phyloP scores from a whole-genome alignment of 1,140 invertebrate species.

The Helicoverpa zea region DNA sequence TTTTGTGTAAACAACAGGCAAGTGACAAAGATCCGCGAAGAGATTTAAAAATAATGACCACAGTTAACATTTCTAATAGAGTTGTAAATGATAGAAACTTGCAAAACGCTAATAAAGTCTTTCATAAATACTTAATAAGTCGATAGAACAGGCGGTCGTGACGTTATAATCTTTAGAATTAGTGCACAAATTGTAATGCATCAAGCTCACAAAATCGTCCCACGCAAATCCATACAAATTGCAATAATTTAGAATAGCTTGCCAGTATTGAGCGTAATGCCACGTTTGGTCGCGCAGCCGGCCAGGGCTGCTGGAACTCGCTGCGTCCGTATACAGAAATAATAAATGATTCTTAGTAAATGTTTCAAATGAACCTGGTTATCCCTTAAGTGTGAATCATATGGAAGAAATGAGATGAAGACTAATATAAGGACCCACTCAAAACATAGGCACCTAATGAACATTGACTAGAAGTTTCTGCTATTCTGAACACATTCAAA shows the following conservation, averaged over 20 bases:
- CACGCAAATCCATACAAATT: conserved; percentile 51
- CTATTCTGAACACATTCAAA: neutral
- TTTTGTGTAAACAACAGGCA: conserved; percentile 8
- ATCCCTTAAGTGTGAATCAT: no score
- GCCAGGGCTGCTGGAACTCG: neutral
- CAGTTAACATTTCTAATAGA: neutral
- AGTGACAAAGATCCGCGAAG: neutral
- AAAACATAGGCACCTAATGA: no score
- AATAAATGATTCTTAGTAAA: no score
- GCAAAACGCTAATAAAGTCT: conserved; percentile 31
- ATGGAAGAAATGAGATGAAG: no score
- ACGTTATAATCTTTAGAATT: conserved; percentile 50
- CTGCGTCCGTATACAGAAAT: no score
- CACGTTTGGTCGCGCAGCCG: conserved; percentile 16
- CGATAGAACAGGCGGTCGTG: conserved; percentile 26
- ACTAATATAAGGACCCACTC: no score
- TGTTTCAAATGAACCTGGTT: no score
- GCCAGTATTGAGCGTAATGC: conserved; percentile 47
- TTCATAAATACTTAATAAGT: conserved; percentile 38
- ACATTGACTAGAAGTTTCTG: no score
- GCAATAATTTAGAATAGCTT: conserved; percentile 52
- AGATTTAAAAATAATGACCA: neutral
- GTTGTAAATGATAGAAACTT: conserved; percentile 12
- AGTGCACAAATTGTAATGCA: conserved; percentile 50
- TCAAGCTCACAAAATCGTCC: conserved; percentile 49